Evolutionary conservation across 2,888 invertebrate genomes (phyloP), one percentile per base, ranked within the genome.

Genomic region (Sisyra nigra): DNA sequence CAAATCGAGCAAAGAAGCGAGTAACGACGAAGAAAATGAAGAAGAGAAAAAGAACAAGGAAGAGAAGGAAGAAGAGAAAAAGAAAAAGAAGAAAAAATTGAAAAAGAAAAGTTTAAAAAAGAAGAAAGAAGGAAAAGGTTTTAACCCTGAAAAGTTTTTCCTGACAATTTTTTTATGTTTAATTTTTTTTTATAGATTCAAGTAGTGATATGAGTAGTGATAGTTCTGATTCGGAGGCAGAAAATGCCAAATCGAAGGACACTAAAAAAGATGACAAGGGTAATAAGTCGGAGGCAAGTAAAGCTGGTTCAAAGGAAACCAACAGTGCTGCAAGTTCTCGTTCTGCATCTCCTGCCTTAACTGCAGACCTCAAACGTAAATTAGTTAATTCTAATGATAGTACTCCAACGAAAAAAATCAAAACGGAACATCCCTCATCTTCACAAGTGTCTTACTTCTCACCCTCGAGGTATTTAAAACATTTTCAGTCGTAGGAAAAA

Each of bases 171-270:
- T 13, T 17, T 30, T 17, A 29, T 17, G 3, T 32, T 3, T 11
- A 31, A 8, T 68, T 54, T 68, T 48, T 36, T 48, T 46, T 56
- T 59, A 15, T 57, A 68, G 80, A 79, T 33, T 70, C 77, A 2
- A 76, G 78, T 41, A 79, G 76, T 52, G 80, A 78, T 51, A 72
- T 78, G 47, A 81, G 80, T 58, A 80, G 80, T 0, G 82, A 76
- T 48, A 72, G 71, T 48, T 70, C 72, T 8, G 76, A 84, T 57
- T 80, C 82, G 1, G 80, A 81, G 53, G 67, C 69, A n/a, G 79
- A 80, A 46, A 66, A 66, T 45, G 69, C 73, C 49, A 70, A 70
- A 49, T 56, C 66, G 10, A 59, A 57, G 46, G 68, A 67, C 54
- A 46, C 49, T 2, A 59, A 54, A 46, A 68, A 64, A 53, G 66